Evolutionary conservation across 2,888 invertebrate species (phyloP).

Genomic region (Cacoxenus indagator): DNA sequence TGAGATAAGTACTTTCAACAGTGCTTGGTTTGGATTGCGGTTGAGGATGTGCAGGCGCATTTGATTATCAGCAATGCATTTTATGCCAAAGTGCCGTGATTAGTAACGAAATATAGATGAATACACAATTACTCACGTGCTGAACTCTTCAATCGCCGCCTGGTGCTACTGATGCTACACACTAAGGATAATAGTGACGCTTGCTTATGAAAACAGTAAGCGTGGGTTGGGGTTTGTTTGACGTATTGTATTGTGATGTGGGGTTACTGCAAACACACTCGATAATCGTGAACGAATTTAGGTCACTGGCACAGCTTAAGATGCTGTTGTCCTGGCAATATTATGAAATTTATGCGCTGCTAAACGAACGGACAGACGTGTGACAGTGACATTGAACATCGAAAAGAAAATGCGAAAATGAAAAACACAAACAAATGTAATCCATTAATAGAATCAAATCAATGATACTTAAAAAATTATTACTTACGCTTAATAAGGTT

Average conservation of each 20-base stretch:
- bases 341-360: neutral
- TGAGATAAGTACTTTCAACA: neutral
- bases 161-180: neutral
- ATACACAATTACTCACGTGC: neutral
- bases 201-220: neutral
- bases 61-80: neutral
- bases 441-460: neutral
- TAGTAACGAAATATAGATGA: neutral
- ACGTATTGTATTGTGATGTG: neutral
- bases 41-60: neutral
- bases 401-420: neutral
- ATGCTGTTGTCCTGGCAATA: neutral
- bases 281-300: neutral
- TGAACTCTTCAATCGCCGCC: neutral
- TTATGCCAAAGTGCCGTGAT: slow-evolving; percentile 13
- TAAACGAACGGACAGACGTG: neutral
- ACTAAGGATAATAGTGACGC: neutral
- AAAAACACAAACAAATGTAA: neutral
- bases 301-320: slow-evolving; percentile 14
- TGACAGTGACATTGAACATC: slow-evolving; percentile 13
- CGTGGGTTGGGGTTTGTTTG: neutral
- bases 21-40: neutral
- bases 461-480: neutral
- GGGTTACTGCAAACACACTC: too few relatives aligned
- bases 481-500: neutral